Evolutionary conservation across 2,888 invertebrate genomes (phyloP), one percentile per base, ranked within the genome.

Genomic region (Keiferia lycopersicella): DNA sequence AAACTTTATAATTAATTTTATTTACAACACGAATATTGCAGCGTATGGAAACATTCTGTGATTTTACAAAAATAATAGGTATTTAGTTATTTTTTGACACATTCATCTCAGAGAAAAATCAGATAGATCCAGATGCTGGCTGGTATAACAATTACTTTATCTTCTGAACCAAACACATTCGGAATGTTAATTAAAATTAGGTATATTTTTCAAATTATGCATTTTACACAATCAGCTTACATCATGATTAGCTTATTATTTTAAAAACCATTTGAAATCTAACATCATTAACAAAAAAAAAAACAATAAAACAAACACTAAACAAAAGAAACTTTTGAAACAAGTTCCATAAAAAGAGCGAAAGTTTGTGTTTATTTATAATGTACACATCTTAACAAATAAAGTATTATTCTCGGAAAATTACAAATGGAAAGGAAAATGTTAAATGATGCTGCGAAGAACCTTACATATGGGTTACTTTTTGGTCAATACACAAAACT

Each of bases 21-120:
- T 87, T 88, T 88, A 88, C 86, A 88, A 84, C 81, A 86, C 79
- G 70, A 82, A 84, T 84, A 90, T 83, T 87, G 84, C 84, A 83
- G 84, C 79, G 78, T 18, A 30, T 61, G 10, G 39, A 62, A 61
- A 16, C 34, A 26, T 61, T 62, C 51, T 6, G 53, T 8, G 10
- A 38, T 39, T 34, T 39, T 48, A 61, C 39, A 62, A 62, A 50
- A 61, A 48, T 30, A 41, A 48, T 61, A 26, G 45, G 14, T n/a
- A n/a, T 30, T 12, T 48, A 14, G 6, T 22, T 48, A 39, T 39
- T 41, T 11, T 7, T 39, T n/a, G 41, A 41, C 41, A n/a, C 41
- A 14, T 41, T n/a, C 41, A 12, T 41, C 41, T 41, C 14, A 41
- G n/a, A 41, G 4, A 41, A 41, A 12, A 41, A 41, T 41, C 1